Evolutionary conservation across 1,140 invertebrate genomes (phyloP).

Genomic region (Drosophila nannoptera): DNA sequence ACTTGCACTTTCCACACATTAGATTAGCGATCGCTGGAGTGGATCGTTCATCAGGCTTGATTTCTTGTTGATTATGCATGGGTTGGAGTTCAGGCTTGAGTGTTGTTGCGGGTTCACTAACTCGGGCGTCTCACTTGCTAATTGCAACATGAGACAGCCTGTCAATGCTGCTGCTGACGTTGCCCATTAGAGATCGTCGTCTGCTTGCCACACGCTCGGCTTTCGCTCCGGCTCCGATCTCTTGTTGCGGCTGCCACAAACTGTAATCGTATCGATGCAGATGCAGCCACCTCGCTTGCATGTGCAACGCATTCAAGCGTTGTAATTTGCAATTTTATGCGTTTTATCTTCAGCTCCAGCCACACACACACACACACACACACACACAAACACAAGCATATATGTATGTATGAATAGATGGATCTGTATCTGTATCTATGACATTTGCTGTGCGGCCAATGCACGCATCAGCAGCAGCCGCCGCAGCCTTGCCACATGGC

Average conservation of each 20-base stretch:
- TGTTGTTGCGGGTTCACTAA: constrained; percentile 57
- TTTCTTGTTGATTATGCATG: background rate
- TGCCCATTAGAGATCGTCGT: constrained; percentile 63
- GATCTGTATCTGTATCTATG: constrained; percentile 35
- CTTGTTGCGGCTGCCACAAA: constrained; percentile 52
- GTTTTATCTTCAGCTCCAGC: constrained; percentile 52
- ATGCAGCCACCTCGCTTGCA: constrained; percentile 32
- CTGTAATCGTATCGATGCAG: constrained; percentile 71
- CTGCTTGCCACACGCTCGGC: constrained; percentile 69
- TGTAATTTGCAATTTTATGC: constrained; percentile 72
- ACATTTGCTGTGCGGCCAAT: constrained; percentile 25
- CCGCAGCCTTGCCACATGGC: constrained; percentile 36
- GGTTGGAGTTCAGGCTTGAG: background rate
- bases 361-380: constrained; percentile 1
- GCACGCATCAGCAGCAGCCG: constrained; percentile 15
- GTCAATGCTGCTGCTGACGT: constrained; percentile 50
- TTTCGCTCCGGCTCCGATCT: constrained; percentile 8
- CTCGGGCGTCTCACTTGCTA: constrained; percentile 61
- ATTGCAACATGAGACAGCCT: constrained; percentile 70
- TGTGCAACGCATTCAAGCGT: constrained; percentile 58
- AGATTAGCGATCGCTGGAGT: constrained; percentile 22
- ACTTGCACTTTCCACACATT: constrained; percentile 68
- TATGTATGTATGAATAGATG: constrained; percentile 41
- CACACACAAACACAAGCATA: constrained; percentile 7
- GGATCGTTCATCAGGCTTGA: constrained; percentile 8